Conservation (phyloP, 2,888 invertebrate genomes). For the Phasia obesa region DNA sequence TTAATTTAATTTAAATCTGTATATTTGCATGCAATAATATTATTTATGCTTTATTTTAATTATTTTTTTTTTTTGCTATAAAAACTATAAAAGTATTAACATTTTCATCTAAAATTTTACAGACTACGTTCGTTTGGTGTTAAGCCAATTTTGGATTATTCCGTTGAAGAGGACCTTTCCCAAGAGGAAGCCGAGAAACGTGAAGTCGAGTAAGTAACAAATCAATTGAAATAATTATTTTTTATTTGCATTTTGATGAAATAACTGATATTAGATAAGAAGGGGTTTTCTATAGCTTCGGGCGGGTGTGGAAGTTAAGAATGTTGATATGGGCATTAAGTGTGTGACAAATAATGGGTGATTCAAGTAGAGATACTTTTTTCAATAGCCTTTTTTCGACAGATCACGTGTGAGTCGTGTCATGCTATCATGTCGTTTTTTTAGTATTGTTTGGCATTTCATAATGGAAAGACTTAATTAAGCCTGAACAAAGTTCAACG, state of each 20-base stretch:
- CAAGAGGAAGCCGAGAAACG: conserved; percentile 97
- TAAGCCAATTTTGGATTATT: conserved; percentile 99
- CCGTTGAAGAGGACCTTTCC: conserved; percentile 97
- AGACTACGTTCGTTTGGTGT: conserved; percentile 97
- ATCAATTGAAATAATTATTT: background rate
- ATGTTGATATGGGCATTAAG: too few relatives aligned
- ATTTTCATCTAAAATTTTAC: conserved; percentile 53
- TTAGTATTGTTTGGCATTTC: too few relatives aligned
- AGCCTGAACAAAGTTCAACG: too few relatives aligned
- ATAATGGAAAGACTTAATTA: too few relatives aligned
- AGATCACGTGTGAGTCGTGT: too few relatives aligned
- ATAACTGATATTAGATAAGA: background rate
- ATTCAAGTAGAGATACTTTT: too few relatives aligned
- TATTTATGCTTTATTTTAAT: background rate
- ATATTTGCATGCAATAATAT: conserved; percentile 42
- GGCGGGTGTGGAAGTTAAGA: too few relatives aligned
- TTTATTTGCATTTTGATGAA: too few relatives aligned
- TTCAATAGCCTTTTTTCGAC: too few relatives aligned
- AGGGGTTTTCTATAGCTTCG: too few relatives aligned
- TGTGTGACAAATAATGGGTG: too few relatives aligned
- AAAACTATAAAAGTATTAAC: background rate
- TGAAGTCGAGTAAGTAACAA: conserved; percentile 92
- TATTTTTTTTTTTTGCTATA: background rate
- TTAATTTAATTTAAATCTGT: background rate
- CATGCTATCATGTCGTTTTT: too few relatives aligned